Evolutionary conservation across 2,888 invertebrate genomes (phyloP).

Genomic region (Leptogaster cylindrica): DNA sequence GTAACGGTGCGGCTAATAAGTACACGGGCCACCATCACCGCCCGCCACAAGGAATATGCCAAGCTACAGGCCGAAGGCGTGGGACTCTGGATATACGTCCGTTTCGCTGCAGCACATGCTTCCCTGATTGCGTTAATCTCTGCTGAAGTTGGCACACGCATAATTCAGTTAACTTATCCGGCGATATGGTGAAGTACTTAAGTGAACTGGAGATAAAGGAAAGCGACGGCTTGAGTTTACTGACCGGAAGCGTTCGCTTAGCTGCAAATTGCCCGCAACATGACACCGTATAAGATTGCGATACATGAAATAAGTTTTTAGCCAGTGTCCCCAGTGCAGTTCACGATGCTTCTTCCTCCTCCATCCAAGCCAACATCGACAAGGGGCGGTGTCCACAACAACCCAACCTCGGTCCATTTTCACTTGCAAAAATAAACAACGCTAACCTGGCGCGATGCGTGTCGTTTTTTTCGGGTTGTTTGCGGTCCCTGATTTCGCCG

Average conservation of each 20-base stretch:
- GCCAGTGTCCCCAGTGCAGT: not conserved
- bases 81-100: too few relatives aligned
- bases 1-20: too few relatives aligned
- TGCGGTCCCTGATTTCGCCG: conserved; percentile 24
- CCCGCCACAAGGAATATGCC: too few relatives aligned
- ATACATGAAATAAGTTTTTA: conserved; percentile 20
- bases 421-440: conserved; percentile 8
- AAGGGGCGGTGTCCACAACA: not conserved
- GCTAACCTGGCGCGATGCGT: not conserved
- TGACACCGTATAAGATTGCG: not conserved
- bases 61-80: too few relatives aligned
- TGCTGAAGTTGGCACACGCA: conserved; percentile 26
- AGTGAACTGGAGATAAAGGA: not conserved
- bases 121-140: conserved; percentile 29
- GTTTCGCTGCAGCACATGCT: conserved; percentile 7
- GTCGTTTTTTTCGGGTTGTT: not conserved
- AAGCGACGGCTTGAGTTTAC: not conserved
- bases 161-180: conserved; percentile 28
- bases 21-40: too few relatives aligned
- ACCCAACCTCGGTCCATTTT: not conserved
- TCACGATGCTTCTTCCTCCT: conserved; percentile 4
- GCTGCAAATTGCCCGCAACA: not conserved
- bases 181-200: not conserved
- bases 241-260: conserved; percentile 30
- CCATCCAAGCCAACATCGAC: not conserved